Evolutionary conservation across 2,888 invertebrate genomes (phyloP), one percentile per base, ranked within the genome.

Genomic region (Dermolepida albohirtum): DNA sequence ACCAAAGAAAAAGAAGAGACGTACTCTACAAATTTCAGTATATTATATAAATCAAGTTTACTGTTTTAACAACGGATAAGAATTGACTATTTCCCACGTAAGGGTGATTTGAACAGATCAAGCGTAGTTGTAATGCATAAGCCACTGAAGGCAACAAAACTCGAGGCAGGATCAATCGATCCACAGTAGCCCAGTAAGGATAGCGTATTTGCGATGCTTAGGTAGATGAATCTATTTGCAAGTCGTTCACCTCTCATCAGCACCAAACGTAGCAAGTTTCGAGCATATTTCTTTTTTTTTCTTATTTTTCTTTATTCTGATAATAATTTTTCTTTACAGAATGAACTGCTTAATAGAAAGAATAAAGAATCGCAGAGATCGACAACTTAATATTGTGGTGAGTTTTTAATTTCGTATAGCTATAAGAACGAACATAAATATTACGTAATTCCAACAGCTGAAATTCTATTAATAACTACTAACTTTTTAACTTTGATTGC

Each of bases 1-100:
- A 16, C 4, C 16, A 16, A 41, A 40, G 12, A 55, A 55, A 17
- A 51, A 17, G 14, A 17, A 17, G 14, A 34, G 7, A 10, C 14
- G 22, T 2, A 17, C 40, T 40, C 41, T 41, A 8, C 8, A 7
- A 47, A 14, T 6, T 8, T 8, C 8, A 47, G 47, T 47, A 17
- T 55, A 55, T 55, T 55, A 22, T 55, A 41, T 55, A 55, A 55
- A 55, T 55, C 55, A 55, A 55, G 55, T 55, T 55, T 55, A 55
- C 40, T 55, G 55, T 55, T 55, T 55, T 55, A 55, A 55, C 55
- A 55, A 16, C 40, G 40, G 55, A 55, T 55, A 55, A 55, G 55
- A 55, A 55, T 55, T 55, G 55, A 55, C 55, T 55, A 55, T 55
- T 55, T 55, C 40, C 55, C 55, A 55, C 55, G 55, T 39, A 41